Base-by-base conservation (phyloP, 1,140 invertebrate genomes). In the Bombus affinis region DNA sequence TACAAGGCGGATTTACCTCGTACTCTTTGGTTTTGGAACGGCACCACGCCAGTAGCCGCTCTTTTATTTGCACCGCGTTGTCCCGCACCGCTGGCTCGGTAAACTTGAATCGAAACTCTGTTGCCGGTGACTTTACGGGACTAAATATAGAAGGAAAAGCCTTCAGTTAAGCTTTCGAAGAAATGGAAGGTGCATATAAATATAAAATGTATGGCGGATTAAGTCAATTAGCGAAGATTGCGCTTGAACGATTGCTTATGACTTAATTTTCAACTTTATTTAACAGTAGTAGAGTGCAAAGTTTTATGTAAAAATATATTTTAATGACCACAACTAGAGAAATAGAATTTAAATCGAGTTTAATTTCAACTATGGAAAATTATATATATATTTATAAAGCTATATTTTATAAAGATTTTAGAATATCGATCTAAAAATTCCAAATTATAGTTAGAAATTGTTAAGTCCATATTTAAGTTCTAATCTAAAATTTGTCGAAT, bases 1-100 rank as follows among this genome's bases (percentile, higher is more conserved):
- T 81, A 57, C 59, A 81, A 70, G 59, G 53, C 42, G 79, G 22
- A 70, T 72, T 94, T 97, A 99, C 98, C 97, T 99, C 97, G 95
- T 99, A 99, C 95, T 98, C 98, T 96, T 97, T 97, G 91, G 98
- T 99, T 96, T 99, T 99, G 95, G 97, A 97, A 95, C 98, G 98
- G 96, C 98, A 98, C 99, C 99, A 99, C 94, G 97, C 97, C 95
- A 99, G 97, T 92, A 99, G 96, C 95, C 98, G 97, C 94, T 99
- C 98, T 97, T 99, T 99, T 95, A 99, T 98, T 95, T 98, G 98
- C 94, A 97, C 97, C 89, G 98, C 98, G 96, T 97, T 98, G 94
- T 97, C 96, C 95, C 96, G 97, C 95, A 98, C 96, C 94, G 97
- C 96, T 92, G 97, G 97, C 96, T 98, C 97, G 93, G 97, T 98